Base-by-base conservation (phyloP, 2,888 invertebrate genomes). In the Sarcophaga caerulescens region DNA sequence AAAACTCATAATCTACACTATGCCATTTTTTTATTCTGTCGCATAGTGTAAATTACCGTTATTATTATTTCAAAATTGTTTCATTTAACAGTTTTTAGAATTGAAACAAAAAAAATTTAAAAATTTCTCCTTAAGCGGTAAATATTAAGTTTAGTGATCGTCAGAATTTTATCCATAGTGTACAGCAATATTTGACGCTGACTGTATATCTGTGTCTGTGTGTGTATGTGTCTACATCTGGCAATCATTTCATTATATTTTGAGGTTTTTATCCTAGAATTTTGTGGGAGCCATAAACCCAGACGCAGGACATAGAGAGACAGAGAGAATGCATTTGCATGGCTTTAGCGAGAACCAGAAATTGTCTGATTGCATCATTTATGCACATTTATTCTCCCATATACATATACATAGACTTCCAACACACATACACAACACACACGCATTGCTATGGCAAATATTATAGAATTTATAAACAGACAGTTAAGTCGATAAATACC, bases 401-500 rank as follows among this genome's bases (percentile, higher is more conserved):
- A 60, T 6, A 17, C 10, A 57, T 10, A 35, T 35, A 35, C 35
- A 35, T 10, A 35, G 1, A 35, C 35, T 35, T 25, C 6, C 5
- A 25, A 25, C 21, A 71, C 10, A 73, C 19, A 69, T 45, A 65
- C 0, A 60, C 19, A 44, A 60, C 19, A 44, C 45, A 1, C 19
- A 47, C 19, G 21, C 6, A 60, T 60, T 60, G 4, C 10, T 10
- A 60, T 23, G 17, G 66, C 66, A 69, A 69, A 65, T 65, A 63
- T 75, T 45, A 73, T 77, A 74, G 1, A 23, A 78, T 79, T 75
- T 68, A 69, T 74, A 80, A 81, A 77, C 81, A 81, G 80, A 83
- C 74, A 85, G 84, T 81, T 86, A 84, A 84, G 84, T 86, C 84
- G 77, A 84, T 84, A 81, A 86, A 77, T 81, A 75, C 69, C 80